Base-by-base conservation (phyloP, 1,140 invertebrate genomes). In the Drosophila pachea region DNA sequence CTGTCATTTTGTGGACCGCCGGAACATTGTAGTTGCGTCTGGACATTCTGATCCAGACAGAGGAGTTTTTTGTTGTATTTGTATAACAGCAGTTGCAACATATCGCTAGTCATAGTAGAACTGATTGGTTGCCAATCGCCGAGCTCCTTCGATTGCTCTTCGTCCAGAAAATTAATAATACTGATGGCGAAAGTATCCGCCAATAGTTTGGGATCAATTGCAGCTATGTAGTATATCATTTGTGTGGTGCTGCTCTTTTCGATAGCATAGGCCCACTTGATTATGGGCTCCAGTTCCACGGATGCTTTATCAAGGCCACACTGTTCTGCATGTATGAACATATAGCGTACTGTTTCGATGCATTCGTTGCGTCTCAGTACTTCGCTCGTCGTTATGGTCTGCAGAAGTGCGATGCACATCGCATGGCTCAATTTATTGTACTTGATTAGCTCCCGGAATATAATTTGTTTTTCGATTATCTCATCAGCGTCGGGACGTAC, bases 121-220 rank as follows among this genome's bases (percentile, higher is more conserved):
- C 14, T 8, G 9, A 0, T 7, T 47, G 48, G 5, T 38, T 0
- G 5, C 5, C 5, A 78, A 58, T 40, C 76, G 47, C 7, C 66
- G 38, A 16, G 22, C 22, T 22, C 22, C 22, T 22, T 54, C 42
- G 70, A 11, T 14, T 87, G 72, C 16, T 74, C 31, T 4, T 76
- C 73, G 43, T 88, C 81, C 7, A 88, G 56, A 35, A 88, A 88
- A 61, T 88, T 88, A 7, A 86, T 88, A n/a, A 88, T 87, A 8
- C 84, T 62, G 50, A 88, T 83, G 22, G 79, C 59, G 54, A 78
- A 75, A 0, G 87, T 88, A 48, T 88, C 87, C 0, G 87, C 84
- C 16, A 88, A 53, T 0, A 83, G 56, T n/a, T 48, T 52, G 4
- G 58, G 45, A 66, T 88, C 71, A 31, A 88, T 66, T 0, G 78